Evolutionary conservation across 2,888 invertebrate species (phyloP), one percentile per base, ranked within the genome.

Genomic region (Hemithea aestivaria): DNA sequence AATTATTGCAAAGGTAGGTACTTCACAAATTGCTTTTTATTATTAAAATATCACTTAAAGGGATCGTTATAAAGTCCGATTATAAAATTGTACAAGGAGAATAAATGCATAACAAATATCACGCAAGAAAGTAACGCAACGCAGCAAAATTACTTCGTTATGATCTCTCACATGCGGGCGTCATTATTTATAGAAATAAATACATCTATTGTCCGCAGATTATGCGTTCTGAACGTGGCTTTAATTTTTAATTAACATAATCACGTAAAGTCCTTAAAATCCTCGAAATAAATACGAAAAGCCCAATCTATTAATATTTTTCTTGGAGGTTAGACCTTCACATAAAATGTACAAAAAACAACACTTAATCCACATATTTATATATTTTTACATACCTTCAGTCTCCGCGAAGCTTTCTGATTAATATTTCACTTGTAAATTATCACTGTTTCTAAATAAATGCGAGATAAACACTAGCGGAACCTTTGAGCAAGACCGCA

Each of bases 371-470:
- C 8, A 7, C 6, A 7, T 24, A 23, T 5, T 23, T 9, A 20
- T 28, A 27, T 51, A 32, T 36, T 47, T 39, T 12, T 38, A 73
- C 79, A 69, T 54, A 78, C 80, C 70, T 57, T 58, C 37, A 51
- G 49, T 65, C 46, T 63, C 49, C 53, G 53, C 56, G 54, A 57
- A 56, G 57, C 48, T 58, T 55, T 64, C 24, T 59, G 54, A 56
- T 53, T 58, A 33, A 20, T 67, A 65, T 60, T 60, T 58, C 80
- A 84, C 81, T 80, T 74, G 73, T 77, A 82, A 81, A 81, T 77
- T 81, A 79, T 51, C 81, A 81, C 82, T 66, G 73, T 68, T 75
- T 75, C 75, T 73, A 61, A 70, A 73, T 70, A 66, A 68, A 70
- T 64, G 62, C 60, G 62, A 81, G 62, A 73, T 80, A 84, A 85